Base-by-base conservation (phyloP, 2,113 vertebrate species). In the Datnioides undecimradiatus region DNA sequence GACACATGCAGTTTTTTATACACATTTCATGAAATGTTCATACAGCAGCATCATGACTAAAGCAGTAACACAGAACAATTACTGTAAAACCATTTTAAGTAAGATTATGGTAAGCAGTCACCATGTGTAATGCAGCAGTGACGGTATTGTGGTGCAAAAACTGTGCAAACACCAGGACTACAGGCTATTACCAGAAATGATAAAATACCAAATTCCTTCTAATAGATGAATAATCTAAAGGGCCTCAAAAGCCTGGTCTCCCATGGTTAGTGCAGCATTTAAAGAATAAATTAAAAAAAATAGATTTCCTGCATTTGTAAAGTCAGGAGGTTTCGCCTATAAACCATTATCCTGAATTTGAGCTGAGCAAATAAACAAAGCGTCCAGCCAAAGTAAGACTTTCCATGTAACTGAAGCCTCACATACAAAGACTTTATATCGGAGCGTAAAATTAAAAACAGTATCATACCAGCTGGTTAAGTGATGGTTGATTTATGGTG, bases 401-500 rank as follows among this genome's bases (percentile, higher is more conserved):
- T 87, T 84, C 74, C 83, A 73, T 82, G 73, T 66, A 84, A 86
- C 62, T 9, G 23, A 79, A 90, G 64, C 59, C 40, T 40, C 41
- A n/a, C n/a, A 13, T 8, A 51, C 65, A 80, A 45, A 73, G 31
- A 52, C 49, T 68, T 55, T 21, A 58, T 82, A 52, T 73, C 34
- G 48, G 58, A 73, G 52, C 17, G 2, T 70, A 23, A 71, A 68
- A 79, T 84, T 60, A 48, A 76, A 83, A 85, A 62, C 82, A 76
- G 71, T 54, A 66, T 82, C 21, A 46, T 48, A 23, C 33, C 11
- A 70, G 71, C 52, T 75, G 64, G 62, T 68, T 66, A 64, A 64
- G 70, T 74, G 84, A 62, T 79, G 73, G 70, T 84, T 89, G 82
- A 79, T 83, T 81, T 79, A 41, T 75, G 48, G 71, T 25, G 70